These are phyloP conservation scores for Diplazon laetatorius DNA, from an alignment of 2,888 invertebrate species.

Conservation along the genomic window DNA sequence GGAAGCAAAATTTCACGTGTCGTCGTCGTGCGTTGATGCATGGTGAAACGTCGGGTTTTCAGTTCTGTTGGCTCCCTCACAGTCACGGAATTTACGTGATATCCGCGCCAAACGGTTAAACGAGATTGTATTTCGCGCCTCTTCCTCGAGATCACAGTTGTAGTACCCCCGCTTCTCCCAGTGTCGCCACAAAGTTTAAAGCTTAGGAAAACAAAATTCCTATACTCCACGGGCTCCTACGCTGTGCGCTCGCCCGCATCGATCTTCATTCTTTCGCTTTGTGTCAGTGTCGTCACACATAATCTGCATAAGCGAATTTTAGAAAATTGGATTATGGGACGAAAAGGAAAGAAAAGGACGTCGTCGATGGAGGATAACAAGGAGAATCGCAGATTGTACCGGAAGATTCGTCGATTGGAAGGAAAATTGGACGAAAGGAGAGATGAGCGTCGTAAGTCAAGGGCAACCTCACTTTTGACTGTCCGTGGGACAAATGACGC, in stretches of 20 bases:
- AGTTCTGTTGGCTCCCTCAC: slow-evolving; percentile 1
- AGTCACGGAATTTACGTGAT: slow-evolving; percentile 7
- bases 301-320: not conserved
- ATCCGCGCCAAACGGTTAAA: slow-evolving; percentile 21
- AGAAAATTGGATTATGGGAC: slow-evolving; percentile 30
- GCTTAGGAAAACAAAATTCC: too few relatives aligned
- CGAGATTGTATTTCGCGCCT: slow-evolving; percentile 19
- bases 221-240: too few relatives aligned
- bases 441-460: slow-evolving; percentile 38
- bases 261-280: slow-evolving; percentile 50
- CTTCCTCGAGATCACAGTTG: slow-evolving; percentile 9
- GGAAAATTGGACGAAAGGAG: slow-evolving; percentile 30
- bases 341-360: slow-evolving; percentile 45
- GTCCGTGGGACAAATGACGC: slow-evolving; percentile 1
- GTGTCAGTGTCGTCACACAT: slow-evolving; percentile 42
- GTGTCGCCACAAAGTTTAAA: too few relatives aligned
- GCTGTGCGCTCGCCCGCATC: slow-evolving; percentile 10
- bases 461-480: slow-evolving; percentile 29
- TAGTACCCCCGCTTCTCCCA: too few relatives aligned
- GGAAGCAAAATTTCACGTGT: slow-evolving; percentile 4
- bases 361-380: slow-evolving; percentile 19
- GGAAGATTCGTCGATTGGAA: slow-evolving; percentile 48
- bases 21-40: not conserved
- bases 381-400: slow-evolving; percentile 18
- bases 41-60: slow-evolving; percentile 2